Evolutionary conservation across 2,888 invertebrate genomes (phyloP).

Genomic region (Podotricha telesiphe): DNA sequence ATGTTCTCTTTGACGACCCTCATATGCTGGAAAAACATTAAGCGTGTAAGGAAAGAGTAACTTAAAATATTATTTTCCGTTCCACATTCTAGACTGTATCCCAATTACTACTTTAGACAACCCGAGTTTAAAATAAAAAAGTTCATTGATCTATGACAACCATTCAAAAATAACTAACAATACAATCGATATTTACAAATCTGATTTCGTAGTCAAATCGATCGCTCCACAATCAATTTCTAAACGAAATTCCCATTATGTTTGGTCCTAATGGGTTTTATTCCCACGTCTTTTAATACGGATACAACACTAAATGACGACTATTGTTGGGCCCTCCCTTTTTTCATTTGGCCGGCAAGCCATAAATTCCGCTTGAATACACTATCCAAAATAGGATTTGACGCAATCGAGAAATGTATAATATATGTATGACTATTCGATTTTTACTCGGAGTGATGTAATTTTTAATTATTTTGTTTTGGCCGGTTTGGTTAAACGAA

Average conservation of each 20-base stretch:
- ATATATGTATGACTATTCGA: no score
- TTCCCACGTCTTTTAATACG: conserved; percentile 44
- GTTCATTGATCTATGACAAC: background rate
- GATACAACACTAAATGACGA: conserved; percentile 43
- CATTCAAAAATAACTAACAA: conserved; percentile 13
- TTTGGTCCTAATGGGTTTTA: conserved; percentile 36
- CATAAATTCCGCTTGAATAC: conserved; percentile 63
- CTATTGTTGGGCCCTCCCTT: conserved; percentile 53
- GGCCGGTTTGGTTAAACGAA: no score
- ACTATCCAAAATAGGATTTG: conserved; percentile 36
- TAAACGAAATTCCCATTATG: conserved; percentile 14
- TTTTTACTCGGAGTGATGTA: no score
- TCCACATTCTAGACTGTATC: no score
- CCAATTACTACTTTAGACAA: no score
- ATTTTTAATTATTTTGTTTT: no score
- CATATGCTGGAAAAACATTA: no score
- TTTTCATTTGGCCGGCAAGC: conserved; percentile 53
- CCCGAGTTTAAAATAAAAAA: background rate
- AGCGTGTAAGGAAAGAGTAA: no score
- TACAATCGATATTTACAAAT: conserved; percentile 10
- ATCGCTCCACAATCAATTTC: conserved; percentile 16
- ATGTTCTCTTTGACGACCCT: no score
- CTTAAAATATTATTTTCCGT: no score
- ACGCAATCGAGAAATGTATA: background rate
- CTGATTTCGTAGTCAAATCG: conserved; percentile 20